A percentile compares a stretch with the other conserved stretches of the same genome.
Conservation (phyloP, 2,113 vertebrate species). For the Apodemus speciosus region DNA sequence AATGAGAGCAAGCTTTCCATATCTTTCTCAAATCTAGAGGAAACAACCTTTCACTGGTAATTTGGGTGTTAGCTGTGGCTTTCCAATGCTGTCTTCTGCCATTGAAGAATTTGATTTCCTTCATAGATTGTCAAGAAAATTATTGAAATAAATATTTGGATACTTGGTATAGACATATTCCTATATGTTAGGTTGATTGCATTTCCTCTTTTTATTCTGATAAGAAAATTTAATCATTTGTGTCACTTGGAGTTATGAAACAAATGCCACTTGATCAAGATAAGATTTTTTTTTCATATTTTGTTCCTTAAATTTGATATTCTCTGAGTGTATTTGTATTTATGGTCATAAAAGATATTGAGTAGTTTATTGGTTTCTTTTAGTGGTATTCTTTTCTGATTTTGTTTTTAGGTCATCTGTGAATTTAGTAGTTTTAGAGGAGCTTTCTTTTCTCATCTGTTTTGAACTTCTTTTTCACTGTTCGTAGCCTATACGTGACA, state of each 20-base stretch:
- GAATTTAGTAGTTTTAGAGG: background rate
- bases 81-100: background rate
- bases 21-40: background rate
- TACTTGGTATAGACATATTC: background rate
- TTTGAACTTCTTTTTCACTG: background rate
- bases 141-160: background rate
- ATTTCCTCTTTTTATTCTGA: background rate
- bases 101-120: background rate
- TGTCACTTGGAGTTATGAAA: background rate
- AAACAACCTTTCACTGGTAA: background rate
- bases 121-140: conserved; percentile 19
- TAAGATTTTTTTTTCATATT: background rate
- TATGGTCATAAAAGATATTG: background rate
- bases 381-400: background rate
- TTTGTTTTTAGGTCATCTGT: background rate
- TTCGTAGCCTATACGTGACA: background rate
- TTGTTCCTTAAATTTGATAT: background rate
- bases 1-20: background rate
- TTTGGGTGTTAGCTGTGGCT: background rate
- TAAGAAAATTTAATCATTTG: background rate
- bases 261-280: background rate
- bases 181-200: background rate
- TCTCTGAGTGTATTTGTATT: background rate
- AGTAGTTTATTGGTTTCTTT: background rate
- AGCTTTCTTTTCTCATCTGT: background rate